Conservation (phyloP, 2,797 vertebrate species). For the Lemur catta region DNA sequence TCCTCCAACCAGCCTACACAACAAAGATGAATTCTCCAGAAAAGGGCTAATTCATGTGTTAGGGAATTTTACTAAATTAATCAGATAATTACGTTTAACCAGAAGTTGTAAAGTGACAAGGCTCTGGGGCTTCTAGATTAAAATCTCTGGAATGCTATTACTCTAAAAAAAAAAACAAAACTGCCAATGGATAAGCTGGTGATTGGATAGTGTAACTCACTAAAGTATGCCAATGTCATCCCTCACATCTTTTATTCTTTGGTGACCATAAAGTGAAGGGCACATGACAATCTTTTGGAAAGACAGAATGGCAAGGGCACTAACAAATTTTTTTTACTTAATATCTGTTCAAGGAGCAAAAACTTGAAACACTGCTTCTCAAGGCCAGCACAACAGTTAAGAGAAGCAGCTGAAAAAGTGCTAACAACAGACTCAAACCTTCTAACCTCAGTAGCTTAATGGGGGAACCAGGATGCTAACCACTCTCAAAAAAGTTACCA, state of each 20-base stretch:
- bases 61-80: not conserved
- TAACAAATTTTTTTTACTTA: not conserved
- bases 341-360: not conserved
- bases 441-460: not conserved
- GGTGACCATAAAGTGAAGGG: not conserved
- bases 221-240: not conserved
- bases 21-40: not conserved
- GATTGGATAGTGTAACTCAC: not conserved
- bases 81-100: not conserved
- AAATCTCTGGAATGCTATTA: not conserved
- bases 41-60: not conserved
- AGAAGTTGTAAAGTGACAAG: not conserved
- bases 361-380: not conserved
- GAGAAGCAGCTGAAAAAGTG: not conserved
- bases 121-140: not conserved
- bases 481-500: not conserved
- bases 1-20: constrained; percentile 12
- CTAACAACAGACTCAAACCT: not conserved
- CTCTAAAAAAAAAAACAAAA: not conserved
- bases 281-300: not conserved
- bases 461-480: not conserved
- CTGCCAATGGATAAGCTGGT: not conserved
- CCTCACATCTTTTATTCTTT: not conserved
- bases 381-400: not conserved
- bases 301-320: not conserved